Evolutionary conservation across 2,888 invertebrate genomes (phyloP), one percentile per base, ranked within the genome.

Genomic region (Amphimallon solstitiale): DNA sequence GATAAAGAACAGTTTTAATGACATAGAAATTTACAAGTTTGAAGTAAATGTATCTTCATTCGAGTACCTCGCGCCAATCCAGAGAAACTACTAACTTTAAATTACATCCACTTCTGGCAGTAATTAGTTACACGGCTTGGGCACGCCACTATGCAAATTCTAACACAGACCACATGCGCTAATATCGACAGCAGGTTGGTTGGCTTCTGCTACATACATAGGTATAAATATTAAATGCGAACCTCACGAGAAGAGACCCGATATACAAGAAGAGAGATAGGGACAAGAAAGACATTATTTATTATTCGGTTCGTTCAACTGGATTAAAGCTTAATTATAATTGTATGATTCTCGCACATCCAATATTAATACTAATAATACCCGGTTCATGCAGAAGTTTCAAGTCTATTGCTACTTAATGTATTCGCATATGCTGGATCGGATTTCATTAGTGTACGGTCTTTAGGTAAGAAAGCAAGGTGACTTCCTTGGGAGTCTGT

Each of bases 311-410:
- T 23, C 12, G n/a, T 48, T 48, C 21, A n/a, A 23, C 21, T 12
- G 23, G 48, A 48, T 48, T 48, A 48, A 23, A 12, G 48, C 23
- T 29, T 48, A 48, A 48, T 48, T 48, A 48, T 48, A 48, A 48
- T 48, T 48, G 48, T 48, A 23, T 21, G 48, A 45, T 19, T 17
- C 45, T 12, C n/a, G 12, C 5, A 7, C 48, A 23, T 48, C 23
- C 23, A 23, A 1, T 48, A 48, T 48, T 48, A 48, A 48, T 23
- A 12, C 23, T 21, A 5, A n/a, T 48, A 48, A 48, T 48, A 45
- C 23, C n/a, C 23, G 23, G 12, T 48, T 48, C 23, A 12, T 7
- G 2, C 9, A 29, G 1, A 29, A 29, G 29, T 29, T 29, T 9
- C 29, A 29, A 29, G 6, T 29, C 29, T 29, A 1, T 29, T 29